Base-by-base conservation (phyloP, 2,888 invertebrate species). In the Mellilla xanthometata region DNA sequence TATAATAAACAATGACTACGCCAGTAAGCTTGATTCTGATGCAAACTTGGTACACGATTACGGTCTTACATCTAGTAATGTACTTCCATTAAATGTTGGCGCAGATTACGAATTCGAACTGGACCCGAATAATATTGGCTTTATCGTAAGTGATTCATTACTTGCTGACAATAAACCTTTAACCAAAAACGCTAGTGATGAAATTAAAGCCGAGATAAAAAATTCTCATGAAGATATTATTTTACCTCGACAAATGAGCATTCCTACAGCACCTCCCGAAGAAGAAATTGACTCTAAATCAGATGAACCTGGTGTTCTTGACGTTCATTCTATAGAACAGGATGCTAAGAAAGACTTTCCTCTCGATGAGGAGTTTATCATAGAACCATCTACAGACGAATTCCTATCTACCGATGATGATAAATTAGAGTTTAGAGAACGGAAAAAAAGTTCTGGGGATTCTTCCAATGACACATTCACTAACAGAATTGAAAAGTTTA, bases 341-440 rank as follows among this genome's bases (percentile, higher is more conserved):
- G 89, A 89, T 30, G 89, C 89, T 10, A 87, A 79, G 39, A 76
- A 81, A 49, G 86, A 87, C 39, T 89, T 84, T 51, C 82, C 86
- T 4, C 52, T 83, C 7, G 81, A 73, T 49, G 86, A 86, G 51
- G 84, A 86, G 48, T 85, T 72, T 41, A 67, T 82, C 0, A 81
- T 86, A 19, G 86, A 89, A 56, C 86, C 87, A 1, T 79, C 82
- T 11, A 27, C 11, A 4, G 81, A 77, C 19, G 36, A 36, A 28
- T 28, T 28, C 9, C 12, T 36, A 2, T 36, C 36, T 52, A 78
- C 79, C 1, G 84, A 85, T 42, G 85, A 86, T 39, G 81, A 82
- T 56, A 82, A 82, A 58, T 76, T 78, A n/a, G 82, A 82, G 40
- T 71, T 57, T 27, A 73, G 56, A 52, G 78, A 75, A 56, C 60